Conservation (phyloP, 2,797 vertebrate genomes). For the Chelidonichthys spinosus region DNA sequence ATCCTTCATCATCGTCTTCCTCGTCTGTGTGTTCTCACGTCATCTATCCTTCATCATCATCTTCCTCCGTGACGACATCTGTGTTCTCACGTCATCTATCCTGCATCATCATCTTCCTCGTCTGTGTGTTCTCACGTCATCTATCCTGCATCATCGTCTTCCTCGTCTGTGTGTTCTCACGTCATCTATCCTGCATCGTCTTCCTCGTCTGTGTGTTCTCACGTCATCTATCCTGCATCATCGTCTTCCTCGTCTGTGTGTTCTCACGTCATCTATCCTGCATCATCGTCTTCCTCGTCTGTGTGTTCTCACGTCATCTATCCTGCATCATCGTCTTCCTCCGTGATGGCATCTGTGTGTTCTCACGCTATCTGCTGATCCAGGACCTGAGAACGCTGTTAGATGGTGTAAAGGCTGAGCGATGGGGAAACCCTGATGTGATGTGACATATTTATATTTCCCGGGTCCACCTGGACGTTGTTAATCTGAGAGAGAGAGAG, state of each 20-base stretch:
- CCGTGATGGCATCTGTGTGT: conserved; percentile 28
- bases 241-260: neutral
- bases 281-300: neutral
- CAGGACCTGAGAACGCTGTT: neutral
- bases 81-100: conserved; percentile 30
- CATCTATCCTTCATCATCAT: conserved; percentile 15
- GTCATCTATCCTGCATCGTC: conserved; percentile 22
- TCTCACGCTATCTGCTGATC: conserved; percentile 25
- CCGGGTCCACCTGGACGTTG: conserved; percentile 24
- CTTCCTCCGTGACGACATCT: neutral
- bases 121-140: conserved; percentile 13
- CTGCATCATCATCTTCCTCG: neutral
- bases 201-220: neutral
- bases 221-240: conserved; percentile 24
- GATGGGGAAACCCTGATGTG: neutral
- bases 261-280: conserved; percentile 22
- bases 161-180: neutral
- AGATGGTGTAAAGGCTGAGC: neutral
- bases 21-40: conserved; percentile 5
- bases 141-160: conserved; percentile 5
- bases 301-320: conserved; percentile 29
- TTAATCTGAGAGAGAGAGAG: conserved; percentile 24
- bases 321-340: conserved; percentile 5
- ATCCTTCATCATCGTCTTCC: neutral
- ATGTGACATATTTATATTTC: conserved; percentile 16